Percentiles rank a stretch among this genome's conserved stretches.
Conservation (phyloP, 2,113 vertebrate genomes). For the Quiscalus mexicanus region DNA sequence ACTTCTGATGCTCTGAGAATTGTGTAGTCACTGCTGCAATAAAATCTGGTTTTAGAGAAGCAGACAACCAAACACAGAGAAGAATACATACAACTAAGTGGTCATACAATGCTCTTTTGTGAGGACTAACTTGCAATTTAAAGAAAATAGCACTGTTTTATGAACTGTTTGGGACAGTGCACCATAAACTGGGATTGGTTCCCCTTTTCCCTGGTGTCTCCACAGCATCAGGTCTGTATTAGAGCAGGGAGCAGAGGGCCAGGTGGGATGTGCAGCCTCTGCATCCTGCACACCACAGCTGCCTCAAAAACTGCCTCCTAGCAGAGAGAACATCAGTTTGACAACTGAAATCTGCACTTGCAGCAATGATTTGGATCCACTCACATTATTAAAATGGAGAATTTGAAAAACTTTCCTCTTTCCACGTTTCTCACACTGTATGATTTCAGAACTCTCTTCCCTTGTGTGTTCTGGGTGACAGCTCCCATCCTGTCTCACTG, state of each 20-base stretch:
- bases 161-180: background rate
- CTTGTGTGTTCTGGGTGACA: background rate
- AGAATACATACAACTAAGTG: background rate
- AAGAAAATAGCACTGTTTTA: background rate
- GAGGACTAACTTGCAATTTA: background rate
- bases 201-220: background rate
- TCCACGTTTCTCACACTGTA: fast-evolving
- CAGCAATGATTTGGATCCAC: background rate
- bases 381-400: background rate
- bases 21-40: background rate
- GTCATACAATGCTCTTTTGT: background rate
- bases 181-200: background rate
- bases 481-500: background rate
- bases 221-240: background rate
- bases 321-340: background rate
- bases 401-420: background rate
- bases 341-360: background rate
- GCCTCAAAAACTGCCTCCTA: background rate
- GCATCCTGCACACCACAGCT: background rate
- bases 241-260: background rate
- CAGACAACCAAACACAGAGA: background rate
- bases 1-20: background rate
- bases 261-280: background rate
- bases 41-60: background rate
- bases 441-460: background rate